A percentile compares a stretch with the other conserved stretches of the same genome.
Evolutionary conservation across 2,888 invertebrate genomes (phyloP).

Genomic region (Stenchaetothrips biformis): DNA sequence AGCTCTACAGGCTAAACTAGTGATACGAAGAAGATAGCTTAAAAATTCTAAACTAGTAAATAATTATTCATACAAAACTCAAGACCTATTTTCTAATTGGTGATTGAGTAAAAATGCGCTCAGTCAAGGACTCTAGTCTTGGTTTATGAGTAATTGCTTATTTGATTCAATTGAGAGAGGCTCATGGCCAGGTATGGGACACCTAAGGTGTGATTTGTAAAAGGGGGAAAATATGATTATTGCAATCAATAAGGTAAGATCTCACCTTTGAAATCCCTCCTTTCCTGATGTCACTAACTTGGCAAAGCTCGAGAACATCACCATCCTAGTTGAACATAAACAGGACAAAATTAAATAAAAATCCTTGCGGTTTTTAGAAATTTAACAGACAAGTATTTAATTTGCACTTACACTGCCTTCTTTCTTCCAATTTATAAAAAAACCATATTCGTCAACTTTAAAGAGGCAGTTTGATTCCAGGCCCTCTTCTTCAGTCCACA

Average conservation of each 20-base stretch:
- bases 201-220: background rate
- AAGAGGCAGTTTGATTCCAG: conserved; percentile 82
- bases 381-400: no score
- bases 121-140: no score
- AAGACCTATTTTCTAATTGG: no score
- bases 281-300: conserved; percentile 94
- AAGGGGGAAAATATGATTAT: background rate
- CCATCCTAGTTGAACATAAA: conserved; percentile 73
- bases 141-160: no score
- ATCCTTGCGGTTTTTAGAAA: no score
- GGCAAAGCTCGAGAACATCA: conserved; percentile 95
- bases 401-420: conserved; percentile 71
- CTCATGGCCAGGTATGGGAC: background rate
- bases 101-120: no score
- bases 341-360: conserved; percentile 37
- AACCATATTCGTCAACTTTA: conserved; percentile 95
- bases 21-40: no score
- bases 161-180: no score
- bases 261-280: conserved; percentile 90
- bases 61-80: no score
- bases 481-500: conserved; percentile 96
- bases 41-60: no score
- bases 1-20: no score
- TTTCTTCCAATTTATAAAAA: conserved; percentile 98
- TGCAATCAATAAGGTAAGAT: background rate